phyloP scores from a whole-genome alignment of 2,888 invertebrate genomes.

The Acleris holmiana region DNA sequence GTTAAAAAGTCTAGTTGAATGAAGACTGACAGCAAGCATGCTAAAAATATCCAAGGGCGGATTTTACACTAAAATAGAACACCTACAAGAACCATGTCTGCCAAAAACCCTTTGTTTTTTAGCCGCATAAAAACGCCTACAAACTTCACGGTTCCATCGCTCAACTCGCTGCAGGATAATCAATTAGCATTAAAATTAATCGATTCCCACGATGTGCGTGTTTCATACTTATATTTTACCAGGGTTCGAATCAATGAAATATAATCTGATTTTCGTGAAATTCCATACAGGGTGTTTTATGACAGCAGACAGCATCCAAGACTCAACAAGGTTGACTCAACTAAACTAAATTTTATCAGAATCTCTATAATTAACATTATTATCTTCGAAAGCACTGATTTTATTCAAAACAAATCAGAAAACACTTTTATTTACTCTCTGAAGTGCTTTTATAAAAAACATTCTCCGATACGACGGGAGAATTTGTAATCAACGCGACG shows the following conservation, averaged over 20 bases:
- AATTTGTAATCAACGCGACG: slow-evolving; percentile 19
- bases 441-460: slow-evolving; percentile 8
- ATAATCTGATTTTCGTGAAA: neutral
- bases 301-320: neutral
- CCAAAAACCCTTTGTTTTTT: neutral
- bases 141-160: slow-evolving; percentile 22
- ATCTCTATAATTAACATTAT: too few relatives aligned
- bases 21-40: too few relatives aligned
- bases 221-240: too few relatives aligned
- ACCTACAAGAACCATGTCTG: neutral
- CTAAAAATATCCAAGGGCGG: too few relatives aligned
- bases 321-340: neutral
- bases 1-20: too few relatives aligned
- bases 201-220: slow-evolving; percentile 15
- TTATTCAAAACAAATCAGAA: neutral
- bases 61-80: too few relatives aligned
- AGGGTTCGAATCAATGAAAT: too few relatives aligned
- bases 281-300: neutral
- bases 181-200: slow-evolving; percentile 25
- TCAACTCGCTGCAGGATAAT: slow-evolving; percentile 27
- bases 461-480: slow-evolving; percentile 18
- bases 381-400: neutral
- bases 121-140: slow-evolving; percentile 1
- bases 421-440: slow-evolving; percentile 15
- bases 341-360: too few relatives aligned